phyloP scores from a whole-genome alignment of 2,113 vertebrate genomes.

The Galeopterus variegatus region DNA sequence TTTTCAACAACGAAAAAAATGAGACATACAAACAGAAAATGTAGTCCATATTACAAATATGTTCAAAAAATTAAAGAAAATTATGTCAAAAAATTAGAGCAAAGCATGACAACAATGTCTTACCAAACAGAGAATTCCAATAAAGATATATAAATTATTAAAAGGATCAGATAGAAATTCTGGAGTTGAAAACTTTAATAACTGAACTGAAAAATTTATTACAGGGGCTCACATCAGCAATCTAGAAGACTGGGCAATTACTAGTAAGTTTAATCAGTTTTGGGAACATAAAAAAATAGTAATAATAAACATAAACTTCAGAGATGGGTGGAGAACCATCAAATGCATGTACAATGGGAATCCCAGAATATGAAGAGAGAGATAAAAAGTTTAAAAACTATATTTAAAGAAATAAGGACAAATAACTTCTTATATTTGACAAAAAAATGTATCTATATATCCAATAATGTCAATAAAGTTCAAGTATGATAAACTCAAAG shows the following conservation, averaged over 20 bases:
- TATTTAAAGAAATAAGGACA: neutral
- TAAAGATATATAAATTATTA: neutral
- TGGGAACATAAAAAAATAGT: neutral
- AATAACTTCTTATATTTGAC: neutral
- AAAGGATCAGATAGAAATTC: neutral
- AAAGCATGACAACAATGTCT: neutral
- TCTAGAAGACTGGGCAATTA: neutral
- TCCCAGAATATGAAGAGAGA: neutral
- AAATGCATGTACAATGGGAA: neutral
- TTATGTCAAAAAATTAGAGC: neutral
- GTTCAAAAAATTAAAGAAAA: neutral
- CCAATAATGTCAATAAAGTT: neutral
- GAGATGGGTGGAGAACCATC: neutral
- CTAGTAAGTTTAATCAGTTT: neutral
- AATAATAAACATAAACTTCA: neutral
- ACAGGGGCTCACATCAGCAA: neutral
- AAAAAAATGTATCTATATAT: neutral
- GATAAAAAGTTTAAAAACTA: neutral
- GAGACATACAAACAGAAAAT: neutral
- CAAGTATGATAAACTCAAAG: neutral
- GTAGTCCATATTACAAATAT: neutral
- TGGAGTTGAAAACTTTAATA: neutral
- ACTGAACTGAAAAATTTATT: neutral
- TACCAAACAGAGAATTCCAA: neutral
- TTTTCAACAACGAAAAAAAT: neutral